Base-by-base conservation (phyloP, 2,888 invertebrate species). In the Notocelia uddmanniana region DNA sequence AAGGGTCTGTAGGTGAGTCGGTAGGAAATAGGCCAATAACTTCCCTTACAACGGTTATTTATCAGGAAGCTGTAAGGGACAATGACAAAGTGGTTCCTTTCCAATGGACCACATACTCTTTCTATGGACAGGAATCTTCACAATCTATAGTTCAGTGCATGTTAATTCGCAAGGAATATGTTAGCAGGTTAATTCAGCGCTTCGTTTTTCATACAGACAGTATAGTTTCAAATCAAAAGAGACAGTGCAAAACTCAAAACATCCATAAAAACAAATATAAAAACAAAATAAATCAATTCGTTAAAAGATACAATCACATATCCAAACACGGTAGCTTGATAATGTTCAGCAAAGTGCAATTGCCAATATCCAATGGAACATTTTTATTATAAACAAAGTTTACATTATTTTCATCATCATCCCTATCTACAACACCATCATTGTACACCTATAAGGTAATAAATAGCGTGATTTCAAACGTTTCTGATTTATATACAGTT, bases 341-440 rank as follows among this genome's bases (percentile, higher is more conserved):
- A 87, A 84, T 83, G 79, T 86, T 87, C 82, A 92, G 90, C 91
- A 84, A 80, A 85, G 92, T 92, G 92, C 92, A 91, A 76, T 84
- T 86, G 87, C 85, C 84, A 88, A 88, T 87, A 86, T 85, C 78
- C 81, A 85, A 78, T 84, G 83, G 75, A 77, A 62, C 83, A 88
- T 80, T 87, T 89, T 88, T 89, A 92, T 88, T 88, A 90, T 84
- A 90, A 92, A 88, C 88, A 83, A 88, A 88, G 87, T 83, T 41
- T 81, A 79, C 48, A 50, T 55, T 67, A 31, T 23, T 37, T 23
- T 19, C 45, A 57, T 19, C 37, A 15, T 21, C 18, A 31, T 55
- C 48, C 31, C 21, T 54, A 67, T 60, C 55, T 19, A 37, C 19
- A 15, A 60, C 23, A 31, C 41, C 23, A 41, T 23, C 9, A n/a